Conservation (phyloP, 2,888 invertebrate genomes). For the Agonopterix alstromeriana region DNA sequence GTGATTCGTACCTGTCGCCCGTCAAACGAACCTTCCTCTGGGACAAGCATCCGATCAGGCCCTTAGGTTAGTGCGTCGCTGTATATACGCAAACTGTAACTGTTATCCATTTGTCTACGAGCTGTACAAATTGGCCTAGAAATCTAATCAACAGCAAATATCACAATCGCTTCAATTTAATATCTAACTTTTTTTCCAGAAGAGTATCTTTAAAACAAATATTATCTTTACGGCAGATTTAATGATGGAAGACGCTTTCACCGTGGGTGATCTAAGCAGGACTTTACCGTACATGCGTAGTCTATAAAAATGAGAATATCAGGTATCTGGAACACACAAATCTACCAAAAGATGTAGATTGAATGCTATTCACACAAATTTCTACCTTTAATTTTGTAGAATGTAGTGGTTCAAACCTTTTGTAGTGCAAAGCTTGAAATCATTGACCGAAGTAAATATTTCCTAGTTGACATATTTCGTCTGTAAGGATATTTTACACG, state of each 20-base stretch:
- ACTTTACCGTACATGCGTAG: constrained; percentile 70
- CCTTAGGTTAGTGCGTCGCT: constrained; percentile 86
- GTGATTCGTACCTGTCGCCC: constrained; percentile 93
- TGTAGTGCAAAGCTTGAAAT: neutral
- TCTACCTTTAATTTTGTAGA: neutral
- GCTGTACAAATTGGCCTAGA: constrained; percentile 46
- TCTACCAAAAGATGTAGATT: neutral
- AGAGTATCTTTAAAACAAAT: neutral
- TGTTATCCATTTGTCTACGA: constrained; percentile 32
- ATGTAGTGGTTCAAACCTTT: neutral
- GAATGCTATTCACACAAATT: neutral
- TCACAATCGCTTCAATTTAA: neutral
- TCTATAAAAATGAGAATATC: constrained; percentile 54
- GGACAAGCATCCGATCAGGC: constrained; percentile 93
- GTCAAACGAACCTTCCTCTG: constrained; percentile 94
- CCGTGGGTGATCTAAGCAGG: constrained; percentile 66
- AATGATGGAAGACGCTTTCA: constrained; percentile 65
- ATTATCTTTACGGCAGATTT: constrained; percentile 54
- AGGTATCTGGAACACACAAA: constrained; percentile 36
- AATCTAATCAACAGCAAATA: neutral
- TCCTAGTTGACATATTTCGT: too few relatives aligned
- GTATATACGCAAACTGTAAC: constrained; percentile 35
- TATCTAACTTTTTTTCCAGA: neutral
- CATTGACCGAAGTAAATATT: neutral
- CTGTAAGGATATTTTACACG: too few relatives aligned